A percentile compares a stretch with the other conserved stretches of the same genome.
phyloP scores from a whole-genome alignment of 2,113 vertebrate genomes.

The Oncorhynchus keta region DNA sequence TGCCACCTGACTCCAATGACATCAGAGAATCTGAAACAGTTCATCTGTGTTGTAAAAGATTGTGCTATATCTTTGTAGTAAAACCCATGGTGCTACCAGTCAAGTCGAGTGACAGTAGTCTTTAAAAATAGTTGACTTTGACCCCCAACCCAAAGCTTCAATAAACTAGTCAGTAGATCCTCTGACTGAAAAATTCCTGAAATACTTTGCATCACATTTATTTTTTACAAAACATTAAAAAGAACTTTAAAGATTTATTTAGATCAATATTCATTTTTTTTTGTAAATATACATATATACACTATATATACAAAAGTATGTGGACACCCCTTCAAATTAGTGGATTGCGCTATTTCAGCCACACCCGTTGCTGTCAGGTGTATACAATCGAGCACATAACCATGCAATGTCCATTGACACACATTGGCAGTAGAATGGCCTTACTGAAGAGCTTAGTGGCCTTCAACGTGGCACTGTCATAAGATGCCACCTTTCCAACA shows the following conservation, averaged over 20 bases:
- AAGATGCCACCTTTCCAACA: no score
- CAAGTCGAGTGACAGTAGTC: constrained; percentile 54
- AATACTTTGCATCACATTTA: constrained; percentile 91
- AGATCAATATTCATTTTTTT: constrained; percentile 73
- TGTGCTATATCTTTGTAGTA: constrained; percentile 75
- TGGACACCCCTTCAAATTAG: no score
- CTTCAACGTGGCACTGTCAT: no score
- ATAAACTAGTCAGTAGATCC: constrained; percentile 74
- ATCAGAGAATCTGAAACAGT: constrained; percentile 71
- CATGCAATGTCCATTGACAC: no score
- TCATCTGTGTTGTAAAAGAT: constrained; percentile 59
- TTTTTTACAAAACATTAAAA: constrained; percentile 89
- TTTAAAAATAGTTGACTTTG: constrained; percentile 77
- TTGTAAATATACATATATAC: constrained; percentile 49
- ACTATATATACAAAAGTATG: not conserved
- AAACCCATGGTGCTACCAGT: constrained; percentile 65
- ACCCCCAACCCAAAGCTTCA: constrained; percentile 70
- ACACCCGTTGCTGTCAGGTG: no score
- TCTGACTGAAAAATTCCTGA: constrained; percentile 94
- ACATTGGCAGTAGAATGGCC: no score
- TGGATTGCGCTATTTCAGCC: no score
- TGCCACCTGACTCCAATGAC: constrained; percentile 48
- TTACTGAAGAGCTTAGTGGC: no score
- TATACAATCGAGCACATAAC: no score
- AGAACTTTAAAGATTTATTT: constrained; percentile 66